Conservation (phyloP, 2,113 vertebrate species). For the Scytalopus superciliaris region DNA sequence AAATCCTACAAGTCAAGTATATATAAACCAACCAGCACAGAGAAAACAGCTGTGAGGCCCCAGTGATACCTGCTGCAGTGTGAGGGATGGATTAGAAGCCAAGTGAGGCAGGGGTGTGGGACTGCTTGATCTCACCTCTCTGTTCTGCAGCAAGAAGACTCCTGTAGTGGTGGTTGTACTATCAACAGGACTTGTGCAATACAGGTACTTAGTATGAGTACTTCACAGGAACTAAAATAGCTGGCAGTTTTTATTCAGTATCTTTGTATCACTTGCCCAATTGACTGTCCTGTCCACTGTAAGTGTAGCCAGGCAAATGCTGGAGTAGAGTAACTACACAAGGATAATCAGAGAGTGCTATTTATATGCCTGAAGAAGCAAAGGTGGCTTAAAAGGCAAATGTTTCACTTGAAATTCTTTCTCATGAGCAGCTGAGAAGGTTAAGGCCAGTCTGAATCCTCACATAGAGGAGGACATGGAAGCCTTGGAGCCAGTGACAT, state of each 20-base stretch:
- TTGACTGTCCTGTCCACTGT: neutral
- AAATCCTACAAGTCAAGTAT: neutral
- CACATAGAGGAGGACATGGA: neutral
- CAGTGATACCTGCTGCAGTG: neutral
- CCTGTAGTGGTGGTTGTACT: neutral
- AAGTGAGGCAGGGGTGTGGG: neutral
- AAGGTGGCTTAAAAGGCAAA: neutral
- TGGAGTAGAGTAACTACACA: neutral
- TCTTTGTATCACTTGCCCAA: neutral
- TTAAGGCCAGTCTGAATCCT: neutral
- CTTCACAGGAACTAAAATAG: neutral
- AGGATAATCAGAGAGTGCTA: neutral
- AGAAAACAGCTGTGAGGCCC: neutral
- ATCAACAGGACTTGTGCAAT: neutral
- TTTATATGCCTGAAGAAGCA: neutral
- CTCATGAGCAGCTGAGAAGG: neutral
- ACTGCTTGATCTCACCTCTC: neutral
- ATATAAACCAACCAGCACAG: neutral
- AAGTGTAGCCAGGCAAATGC: neutral
- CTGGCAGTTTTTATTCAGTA: neutral
- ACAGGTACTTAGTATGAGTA: neutral
- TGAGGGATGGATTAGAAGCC: neutral
- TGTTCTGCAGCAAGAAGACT: neutral
- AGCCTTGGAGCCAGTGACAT: neutral
- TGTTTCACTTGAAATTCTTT: neutral